These are phyloP conservation scores for Kryptolebias ocellatus DNA, from an alignment of 2,797 vertebrate species.

Conservation along the genomic window DNA sequence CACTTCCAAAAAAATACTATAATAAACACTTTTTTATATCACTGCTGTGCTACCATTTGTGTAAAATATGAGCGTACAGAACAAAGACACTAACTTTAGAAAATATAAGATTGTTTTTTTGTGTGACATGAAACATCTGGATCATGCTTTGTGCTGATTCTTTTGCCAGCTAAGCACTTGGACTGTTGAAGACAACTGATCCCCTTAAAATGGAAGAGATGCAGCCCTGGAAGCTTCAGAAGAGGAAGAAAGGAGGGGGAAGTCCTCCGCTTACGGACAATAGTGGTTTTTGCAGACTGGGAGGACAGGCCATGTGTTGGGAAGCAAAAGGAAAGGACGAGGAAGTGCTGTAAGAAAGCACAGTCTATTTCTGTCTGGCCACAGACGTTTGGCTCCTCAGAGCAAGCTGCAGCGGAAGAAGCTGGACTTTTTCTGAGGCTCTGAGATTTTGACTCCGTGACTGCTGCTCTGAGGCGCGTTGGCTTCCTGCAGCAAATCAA, in stretches of 20 bases:
- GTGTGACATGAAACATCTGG: slow-evolving; percentile 48
- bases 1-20: slow-evolving; percentile 56
- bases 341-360: slow-evolving; percentile 81
- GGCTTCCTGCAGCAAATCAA: slow-evolving; percentile 86
- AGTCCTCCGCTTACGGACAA: slow-evolving; percentile 49
- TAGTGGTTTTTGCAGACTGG: slow-evolving; percentile 50
- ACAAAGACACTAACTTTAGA: slow-evolving; percentile 13
- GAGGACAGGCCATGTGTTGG: slow-evolving; percentile 42
- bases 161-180: slow-evolving; percentile 33
- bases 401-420: slow-evolving; percentile 97
- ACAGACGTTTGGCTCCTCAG: slow-evolving; percentile 85
- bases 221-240: slow-evolving; percentile 68
- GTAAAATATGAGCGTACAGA: slow-evolving; percentile 37
- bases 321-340: slow-evolving; percentile 32
- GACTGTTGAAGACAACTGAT: slow-evolving; percentile 47
- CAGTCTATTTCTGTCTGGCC: slow-evolving; percentile 85
- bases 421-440: slow-evolving; percentile 95
- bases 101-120: slow-evolving; percentile 50
- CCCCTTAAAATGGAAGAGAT: slow-evolving; percentile 61
- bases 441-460: slow-evolving; percentile 95
- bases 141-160: slow-evolving; percentile 34
- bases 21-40: slow-evolving; percentile 32
- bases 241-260: slow-evolving; percentile 53
- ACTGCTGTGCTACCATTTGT: slow-evolving; percentile 56
- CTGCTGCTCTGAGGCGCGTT: slow-evolving; percentile 91